These are phyloP conservation scores for Coendou prehensilis DNA, from an alignment of 2,797 vertebrate genomes.

Conservation along the genomic window DNA sequence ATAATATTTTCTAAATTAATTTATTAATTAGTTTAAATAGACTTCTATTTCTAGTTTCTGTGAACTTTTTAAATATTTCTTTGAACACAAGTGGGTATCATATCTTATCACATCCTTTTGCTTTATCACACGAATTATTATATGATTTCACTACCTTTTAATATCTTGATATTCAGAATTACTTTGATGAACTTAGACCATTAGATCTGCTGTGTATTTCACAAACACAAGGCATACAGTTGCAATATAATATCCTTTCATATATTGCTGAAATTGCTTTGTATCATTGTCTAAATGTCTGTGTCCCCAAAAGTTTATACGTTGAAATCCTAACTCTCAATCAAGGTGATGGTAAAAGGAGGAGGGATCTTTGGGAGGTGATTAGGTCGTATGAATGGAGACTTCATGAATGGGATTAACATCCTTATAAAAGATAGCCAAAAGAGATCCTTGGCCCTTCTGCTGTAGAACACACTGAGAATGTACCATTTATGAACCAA, in stretches of 20 bases:
- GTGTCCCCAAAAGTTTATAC: neutral
- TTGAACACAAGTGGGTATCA: neutral
- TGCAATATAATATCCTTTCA: neutral
- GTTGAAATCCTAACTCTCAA: neutral
- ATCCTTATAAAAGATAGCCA: neutral
- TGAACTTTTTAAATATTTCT: neutral
- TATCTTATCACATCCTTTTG: neutral
- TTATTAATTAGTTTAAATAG: neutral
- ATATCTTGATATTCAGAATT: neutral
- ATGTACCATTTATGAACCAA: neutral
- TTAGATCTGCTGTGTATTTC: neutral
- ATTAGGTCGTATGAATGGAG: neutral
- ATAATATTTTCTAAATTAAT: neutral
- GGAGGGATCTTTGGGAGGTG: neutral
- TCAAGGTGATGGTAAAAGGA: neutral
- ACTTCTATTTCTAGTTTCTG: neutral
- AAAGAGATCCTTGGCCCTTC: no score
- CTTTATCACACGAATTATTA: neutral
- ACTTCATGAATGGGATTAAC: neutral
- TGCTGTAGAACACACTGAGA: neutral
- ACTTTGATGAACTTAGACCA: neutral
- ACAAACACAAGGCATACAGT: neutral
- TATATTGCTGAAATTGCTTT: neutral
- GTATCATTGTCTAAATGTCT: neutral
- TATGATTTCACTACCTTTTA: neutral